Percentiles rank a stretch among this genome's conserved stretches.
phyloP scores from a whole-genome alignment of 2,797 vertebrate species.

The Falco berigora region DNA sequence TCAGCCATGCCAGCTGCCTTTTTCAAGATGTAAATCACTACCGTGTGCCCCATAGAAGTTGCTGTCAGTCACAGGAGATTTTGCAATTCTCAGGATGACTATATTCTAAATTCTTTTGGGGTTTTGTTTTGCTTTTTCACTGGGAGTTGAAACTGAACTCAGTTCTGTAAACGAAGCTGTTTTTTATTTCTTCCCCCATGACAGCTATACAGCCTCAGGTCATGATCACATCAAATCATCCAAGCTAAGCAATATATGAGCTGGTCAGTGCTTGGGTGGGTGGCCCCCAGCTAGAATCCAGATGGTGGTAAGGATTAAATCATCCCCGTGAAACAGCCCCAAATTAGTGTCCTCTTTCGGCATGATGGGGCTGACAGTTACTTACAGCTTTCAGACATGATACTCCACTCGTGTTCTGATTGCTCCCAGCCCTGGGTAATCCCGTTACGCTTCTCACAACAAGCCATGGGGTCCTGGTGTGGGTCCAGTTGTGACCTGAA shows the following conservation, averaged over 20 bases:
- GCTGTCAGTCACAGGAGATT: neutral
- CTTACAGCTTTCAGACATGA: neutral
- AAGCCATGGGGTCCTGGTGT: accelerated
- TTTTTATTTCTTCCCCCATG: neutral
- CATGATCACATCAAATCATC: neutral
- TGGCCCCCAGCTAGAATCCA: neutral
- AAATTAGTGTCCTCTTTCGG: neutral
- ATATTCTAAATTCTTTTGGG: neutral
- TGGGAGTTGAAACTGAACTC: neutral
- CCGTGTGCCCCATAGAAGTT: neutral
- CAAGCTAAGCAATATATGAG: neutral
- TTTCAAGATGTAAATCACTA: neutral
- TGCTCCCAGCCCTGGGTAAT: neutral
- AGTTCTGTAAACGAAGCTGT: neutral
- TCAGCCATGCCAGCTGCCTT: neutral
- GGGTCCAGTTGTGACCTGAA: neutral
- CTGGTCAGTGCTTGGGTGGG: neutral
- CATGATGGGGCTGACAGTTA: neutral
- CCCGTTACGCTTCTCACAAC: neutral
- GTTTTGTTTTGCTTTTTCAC: neutral
- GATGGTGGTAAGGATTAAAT: neutral
- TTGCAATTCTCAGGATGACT: neutral
- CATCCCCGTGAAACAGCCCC: neutral
- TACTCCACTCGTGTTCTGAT: accelerated
- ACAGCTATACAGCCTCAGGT: neutral